phyloP scores from a whole-genome alignment of 2,113 vertebrate species.

The Acrocephalus kingi region DNA sequence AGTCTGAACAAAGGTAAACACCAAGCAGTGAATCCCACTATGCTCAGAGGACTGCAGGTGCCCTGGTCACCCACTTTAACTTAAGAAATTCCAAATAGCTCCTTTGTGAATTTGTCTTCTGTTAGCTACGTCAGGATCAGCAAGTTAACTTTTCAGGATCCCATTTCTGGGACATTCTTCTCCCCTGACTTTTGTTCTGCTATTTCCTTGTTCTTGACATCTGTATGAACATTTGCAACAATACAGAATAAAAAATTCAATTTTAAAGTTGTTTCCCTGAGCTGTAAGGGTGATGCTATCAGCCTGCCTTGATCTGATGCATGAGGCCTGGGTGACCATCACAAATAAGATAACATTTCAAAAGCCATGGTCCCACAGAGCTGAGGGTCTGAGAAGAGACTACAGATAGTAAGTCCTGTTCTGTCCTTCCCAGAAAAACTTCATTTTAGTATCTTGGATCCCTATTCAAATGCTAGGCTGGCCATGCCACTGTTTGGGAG shows the following conservation, averaged over 20 bases:
- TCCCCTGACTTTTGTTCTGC: background rate
- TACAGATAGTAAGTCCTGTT: background rate
- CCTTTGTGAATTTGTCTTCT: background rate
- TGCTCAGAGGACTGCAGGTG: background rate
- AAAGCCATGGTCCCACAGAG: rapidly evolving
- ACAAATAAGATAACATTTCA: background rate
- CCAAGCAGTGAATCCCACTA: background rate
- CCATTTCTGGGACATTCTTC: background rate
- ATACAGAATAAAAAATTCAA: background rate
- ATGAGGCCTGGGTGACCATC: background rate
- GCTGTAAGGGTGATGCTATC: background rate
- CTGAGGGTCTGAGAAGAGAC: background rate
- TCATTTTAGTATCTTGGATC: background rate
- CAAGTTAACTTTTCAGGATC: background rate
- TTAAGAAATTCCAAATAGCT: background rate
- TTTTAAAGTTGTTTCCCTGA: background rate
- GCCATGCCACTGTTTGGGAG: background rate
- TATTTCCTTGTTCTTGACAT: background rate
- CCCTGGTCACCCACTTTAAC: background rate
- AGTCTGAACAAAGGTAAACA: background rate
- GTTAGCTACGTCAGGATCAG: background rate
- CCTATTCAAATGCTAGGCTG: background rate
- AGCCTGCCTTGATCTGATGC: background rate
- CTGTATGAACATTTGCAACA: background rate
- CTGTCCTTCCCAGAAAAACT: background rate